These are phyloP conservation scores for Toxonevra muliebris DNA, from an alignment of 2,888 invertebrate genomes.

Conservation along the genomic window DNA sequence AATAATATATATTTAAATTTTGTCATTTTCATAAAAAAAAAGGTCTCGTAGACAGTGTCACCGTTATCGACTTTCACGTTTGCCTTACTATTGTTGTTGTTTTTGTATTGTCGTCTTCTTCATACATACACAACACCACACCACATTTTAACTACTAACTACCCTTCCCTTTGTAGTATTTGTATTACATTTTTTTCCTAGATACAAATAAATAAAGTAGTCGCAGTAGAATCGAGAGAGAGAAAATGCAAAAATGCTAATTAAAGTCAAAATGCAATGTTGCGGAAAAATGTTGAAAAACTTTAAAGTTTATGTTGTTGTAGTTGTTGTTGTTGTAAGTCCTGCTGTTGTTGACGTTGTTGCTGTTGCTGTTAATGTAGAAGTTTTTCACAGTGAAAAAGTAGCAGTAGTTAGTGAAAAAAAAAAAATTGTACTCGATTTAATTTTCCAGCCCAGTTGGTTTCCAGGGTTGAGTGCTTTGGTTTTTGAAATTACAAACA, in stretches of 20 bases:
- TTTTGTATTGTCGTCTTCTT: slow-evolving; percentile 14
- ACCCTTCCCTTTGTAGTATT: no score
- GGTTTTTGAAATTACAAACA: not conserved
- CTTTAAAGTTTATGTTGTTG: slow-evolving; percentile 40
- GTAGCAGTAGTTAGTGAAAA: not conserved
- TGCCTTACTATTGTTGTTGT: slow-evolving; percentile 28
- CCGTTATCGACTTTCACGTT: slow-evolving; percentile 30
- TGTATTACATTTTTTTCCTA: no score
- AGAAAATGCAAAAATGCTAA: slow-evolving; percentile 40
- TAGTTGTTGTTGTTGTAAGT: not conserved
- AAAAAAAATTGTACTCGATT: slow-evolving; percentile 53
- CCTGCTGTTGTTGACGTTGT: not conserved
- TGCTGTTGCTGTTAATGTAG: slow-evolving; percentile 24
- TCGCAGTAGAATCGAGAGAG: not conserved
- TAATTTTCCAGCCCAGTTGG: slow-evolving; percentile 60
- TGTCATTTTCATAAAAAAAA: no score
- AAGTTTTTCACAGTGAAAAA: no score
- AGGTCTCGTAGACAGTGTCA: no score
- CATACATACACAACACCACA: no score
- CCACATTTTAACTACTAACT: no score
- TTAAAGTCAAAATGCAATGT: slow-evolving; percentile 55
- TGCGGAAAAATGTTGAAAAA: slow-evolving; percentile 53
- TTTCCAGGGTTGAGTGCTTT: slow-evolving; percentile 32
- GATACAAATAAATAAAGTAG: no score
- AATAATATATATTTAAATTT: slow-evolving; percentile 13